Evolutionary conservation across 2,113 vertebrate species (phyloP).

Genomic region (Limnothrissa miodon): DNA sequence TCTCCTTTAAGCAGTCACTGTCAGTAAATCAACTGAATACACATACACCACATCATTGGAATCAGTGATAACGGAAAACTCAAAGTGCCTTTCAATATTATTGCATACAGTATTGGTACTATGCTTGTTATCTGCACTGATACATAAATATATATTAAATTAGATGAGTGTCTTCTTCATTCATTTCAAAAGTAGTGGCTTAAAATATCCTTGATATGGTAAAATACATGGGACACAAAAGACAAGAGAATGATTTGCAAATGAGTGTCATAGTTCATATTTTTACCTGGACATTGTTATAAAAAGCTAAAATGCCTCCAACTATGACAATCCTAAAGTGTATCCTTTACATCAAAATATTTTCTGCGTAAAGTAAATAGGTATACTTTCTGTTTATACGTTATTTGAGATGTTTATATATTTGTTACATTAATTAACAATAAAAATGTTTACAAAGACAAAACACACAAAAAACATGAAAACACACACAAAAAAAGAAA

Average conservation of each 20-base stretch:
- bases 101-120: background rate
- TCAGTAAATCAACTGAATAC: background rate
- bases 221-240: background rate
- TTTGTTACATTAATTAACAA: slow-evolving; percentile 5
- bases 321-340: background rate
- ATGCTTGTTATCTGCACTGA: background rate
- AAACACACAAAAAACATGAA: background rate
- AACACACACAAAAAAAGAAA: background rate
- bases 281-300: background rate
- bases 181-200: background rate
- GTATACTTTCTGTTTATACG: background rate
- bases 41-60: background rate
- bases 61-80: background rate
- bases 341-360: background rate
- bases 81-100: background rate
- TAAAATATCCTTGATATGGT: background rate
- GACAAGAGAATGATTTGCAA: background rate
- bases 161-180: background rate
- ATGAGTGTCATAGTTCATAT: background rate
- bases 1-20: background rate
- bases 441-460: background rate
- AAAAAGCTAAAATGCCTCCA: slow-evolving; percentile 8
- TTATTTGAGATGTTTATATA: background rate
- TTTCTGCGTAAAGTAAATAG: background rate
- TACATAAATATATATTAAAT: background rate